These are phyloP conservation scores for Drosophila pseudoobscura DNA, from an alignment of 1,140 invertebrate genomes.

Conservation along the genomic window DNA sequence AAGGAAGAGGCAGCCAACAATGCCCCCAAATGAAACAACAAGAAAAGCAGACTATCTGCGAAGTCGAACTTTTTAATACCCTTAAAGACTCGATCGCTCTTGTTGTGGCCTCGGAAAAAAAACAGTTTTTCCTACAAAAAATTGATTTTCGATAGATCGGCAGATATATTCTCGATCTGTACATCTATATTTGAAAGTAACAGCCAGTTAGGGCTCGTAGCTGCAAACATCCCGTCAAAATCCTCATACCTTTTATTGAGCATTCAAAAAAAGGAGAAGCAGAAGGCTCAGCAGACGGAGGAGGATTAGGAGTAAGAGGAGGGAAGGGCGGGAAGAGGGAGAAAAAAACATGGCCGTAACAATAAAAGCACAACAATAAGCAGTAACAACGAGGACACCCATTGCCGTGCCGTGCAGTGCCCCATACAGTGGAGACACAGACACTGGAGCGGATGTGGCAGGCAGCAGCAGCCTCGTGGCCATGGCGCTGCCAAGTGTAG, in stretches of 20 bases:
- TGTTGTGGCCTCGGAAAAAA: no score
- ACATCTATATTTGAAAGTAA: no score
- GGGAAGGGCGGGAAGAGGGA: conserved; percentile 7
- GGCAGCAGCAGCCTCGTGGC: conserved; percentile 43
- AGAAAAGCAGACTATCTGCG: conserved; percentile 7
- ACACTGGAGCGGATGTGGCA: conserved; percentile 31
- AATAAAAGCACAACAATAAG: conserved; percentile 80
- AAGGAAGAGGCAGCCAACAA: conserved; percentile 40
- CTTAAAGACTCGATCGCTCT: no score
- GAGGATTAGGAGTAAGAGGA: conserved; percentile 4
- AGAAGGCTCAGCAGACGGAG: no score
- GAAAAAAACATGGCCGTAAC: conserved; percentile 74
- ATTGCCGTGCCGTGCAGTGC: conserved; percentile 14
- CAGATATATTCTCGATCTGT: no score
- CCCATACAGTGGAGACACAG: neutral
- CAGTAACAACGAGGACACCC: conserved; percentile 68
- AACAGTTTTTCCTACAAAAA: no score
- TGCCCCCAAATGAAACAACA: conserved; percentile 77
- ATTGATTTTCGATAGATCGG: no score
- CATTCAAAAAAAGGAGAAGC: no score
- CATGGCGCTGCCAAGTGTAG: conserved; percentile 74
- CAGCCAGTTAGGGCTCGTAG: no score
- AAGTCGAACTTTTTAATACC: no score
- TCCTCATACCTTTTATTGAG: no score
- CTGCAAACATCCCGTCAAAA: no score